Evolutionary conservation across 2,888 invertebrate species (phyloP), one percentile per base, ranked within the genome.

Genomic region (Xylocampa areola): DNA sequence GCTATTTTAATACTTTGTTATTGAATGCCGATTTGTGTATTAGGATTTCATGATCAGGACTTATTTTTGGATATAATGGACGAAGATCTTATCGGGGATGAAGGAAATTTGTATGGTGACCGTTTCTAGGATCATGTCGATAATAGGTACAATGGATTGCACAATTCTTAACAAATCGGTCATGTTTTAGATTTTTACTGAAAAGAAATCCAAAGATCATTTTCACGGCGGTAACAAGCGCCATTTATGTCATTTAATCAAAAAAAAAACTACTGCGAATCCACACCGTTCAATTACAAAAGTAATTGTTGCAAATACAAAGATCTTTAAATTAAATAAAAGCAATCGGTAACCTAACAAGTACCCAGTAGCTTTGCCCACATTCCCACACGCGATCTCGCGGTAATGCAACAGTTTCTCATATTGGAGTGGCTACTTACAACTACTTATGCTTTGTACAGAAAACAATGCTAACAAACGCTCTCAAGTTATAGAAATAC

Each of bases 1-100:
- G 86, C 84, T 88, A 89, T 88, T 91, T 88, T 90, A 91, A 93
- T 93, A 91, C 86, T 87, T 88, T 84, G 82, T 88, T 90, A 90
- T 89, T 90, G 81, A 84, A 84, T 82, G 76, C 78, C 60, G 77
- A 84, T 83, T 79, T 76, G 48, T 61, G 30, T 60, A 76, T 69
- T 67, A 62, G n/a, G 47, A 53, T 60, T 67, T 67, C 65, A 52
- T 64, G 49, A 51, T 75, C 49, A 54, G 50, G 52, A 62, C 43
- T 49, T 69, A 45, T 49, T 64, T 76, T 78, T 73, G 73, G 57
- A 51, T 76, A 23, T 29, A 52, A 36, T 44, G 23, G 80, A 79
- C 5, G 74, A 53, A 62, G 62, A 71, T 67, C 11, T 57, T 71
- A 74, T 68, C 73, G 16, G 16, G 4, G 45, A 43, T 36, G 11